A percentile compares a stretch with the other conserved stretches of the same genome.
Evolutionary conservation across 2,888 invertebrate genomes (phyloP).

Genomic region (Nomada hirtipes): DNA sequence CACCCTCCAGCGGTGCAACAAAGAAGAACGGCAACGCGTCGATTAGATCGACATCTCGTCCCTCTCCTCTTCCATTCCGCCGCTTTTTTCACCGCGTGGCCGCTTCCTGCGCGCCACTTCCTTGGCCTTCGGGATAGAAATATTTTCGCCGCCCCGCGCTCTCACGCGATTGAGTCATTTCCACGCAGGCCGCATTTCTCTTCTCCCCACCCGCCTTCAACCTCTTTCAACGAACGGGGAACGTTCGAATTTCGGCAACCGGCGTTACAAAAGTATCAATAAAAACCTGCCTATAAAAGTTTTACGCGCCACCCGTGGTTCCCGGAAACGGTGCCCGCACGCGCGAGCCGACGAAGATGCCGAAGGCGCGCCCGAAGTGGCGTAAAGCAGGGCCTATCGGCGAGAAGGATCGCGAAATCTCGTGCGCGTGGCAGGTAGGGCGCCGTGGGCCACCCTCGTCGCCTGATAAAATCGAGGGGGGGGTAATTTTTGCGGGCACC

Average conservation of each 20-base stretch:
- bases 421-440: slow-evolving; percentile 17
- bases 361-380: too few species aligned
- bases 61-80: slow-evolving; percentile 15
- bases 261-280: too few species aligned
- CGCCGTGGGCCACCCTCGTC: slow-evolving; percentile 50
- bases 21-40: slow-evolving; percentile 29
- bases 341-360: too few species aligned
- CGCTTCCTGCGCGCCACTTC: slow-evolving; percentile 55
- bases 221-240: not conserved
- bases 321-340: too few species aligned
- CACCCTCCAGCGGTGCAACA: slow-evolving; percentile 46
- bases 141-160: slow-evolving; percentile 61
- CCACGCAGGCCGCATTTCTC: slow-evolving; percentile 48
- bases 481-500: slow-evolving; percentile 57
- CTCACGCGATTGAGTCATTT: slow-evolving; percentile 67
- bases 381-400: not conserved
- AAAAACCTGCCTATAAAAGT: too few species aligned
- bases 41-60: slow-evolving; percentile 18
- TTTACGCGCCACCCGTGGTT: too few species aligned
- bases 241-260: not conserved
- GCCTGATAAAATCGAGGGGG: slow-evolving; percentile 52
- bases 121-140: slow-evolving; percentile 50
- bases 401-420: slow-evolving; percentile 47
- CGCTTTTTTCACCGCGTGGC: slow-evolving; percentile 28
- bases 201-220: slow-evolving; percentile 34